Percentiles rank a stretch among this genome's conserved stretches.
Conservation (phyloP, 2,888 invertebrate species). For the Syrphus vitripennis region DNA sequence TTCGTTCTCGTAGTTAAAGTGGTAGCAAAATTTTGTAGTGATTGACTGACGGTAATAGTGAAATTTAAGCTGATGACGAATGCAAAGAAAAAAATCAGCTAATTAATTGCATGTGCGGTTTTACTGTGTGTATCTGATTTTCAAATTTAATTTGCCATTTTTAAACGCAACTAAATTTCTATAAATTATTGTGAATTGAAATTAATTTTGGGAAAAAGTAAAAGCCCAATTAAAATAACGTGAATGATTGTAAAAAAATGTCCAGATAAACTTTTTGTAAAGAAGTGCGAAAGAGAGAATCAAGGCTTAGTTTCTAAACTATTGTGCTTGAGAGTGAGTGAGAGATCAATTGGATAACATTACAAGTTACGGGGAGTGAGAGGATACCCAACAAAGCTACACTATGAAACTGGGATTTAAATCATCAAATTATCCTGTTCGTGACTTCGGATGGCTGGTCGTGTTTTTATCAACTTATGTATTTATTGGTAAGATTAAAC, state of each 20-base stretch:
- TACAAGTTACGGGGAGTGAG: neutral
- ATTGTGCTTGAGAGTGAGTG: slow-evolving; percentile 29
- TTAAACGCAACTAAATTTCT: neutral
- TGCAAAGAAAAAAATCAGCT: slow-evolving; percentile 52
- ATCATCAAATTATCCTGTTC: slow-evolving; percentile 52
- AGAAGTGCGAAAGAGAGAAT: slow-evolving; percentile 58
- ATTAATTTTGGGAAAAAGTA: slow-evolving; percentile 25
- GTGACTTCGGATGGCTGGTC: slow-evolving; percentile 75
- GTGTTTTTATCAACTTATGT: slow-evolving; percentile 76
- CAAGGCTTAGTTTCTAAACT: slow-evolving; percentile 21
- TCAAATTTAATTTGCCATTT: neutral
- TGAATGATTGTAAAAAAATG: slow-evolving; percentile 56
- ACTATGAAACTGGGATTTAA: slow-evolving; percentile 62
- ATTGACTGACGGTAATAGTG: slow-evolving; percentile 46
- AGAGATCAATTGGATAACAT: slow-evolving; percentile 51
- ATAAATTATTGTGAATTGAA: slow-evolving; percentile 1
- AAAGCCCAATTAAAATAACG: slow-evolving; percentile 42
- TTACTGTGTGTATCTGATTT: neutral
- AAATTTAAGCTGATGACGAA: slow-evolving; percentile 66
- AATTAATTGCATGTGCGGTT: slow-evolving; percentile 31
- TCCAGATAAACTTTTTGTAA: slow-evolving; percentile 59
- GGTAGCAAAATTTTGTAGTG: slow-evolving; percentile 12
- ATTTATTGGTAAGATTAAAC: slow-evolving; percentile 76
- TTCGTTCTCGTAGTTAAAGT: slow-evolving; percentile 41
- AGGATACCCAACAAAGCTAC: slow-evolving; percentile 26